These are phyloP conservation scores for Cataglyphis altisquamis DNA, from an alignment of 2,888 invertebrate species.

Conservation along the genomic window DNA sequence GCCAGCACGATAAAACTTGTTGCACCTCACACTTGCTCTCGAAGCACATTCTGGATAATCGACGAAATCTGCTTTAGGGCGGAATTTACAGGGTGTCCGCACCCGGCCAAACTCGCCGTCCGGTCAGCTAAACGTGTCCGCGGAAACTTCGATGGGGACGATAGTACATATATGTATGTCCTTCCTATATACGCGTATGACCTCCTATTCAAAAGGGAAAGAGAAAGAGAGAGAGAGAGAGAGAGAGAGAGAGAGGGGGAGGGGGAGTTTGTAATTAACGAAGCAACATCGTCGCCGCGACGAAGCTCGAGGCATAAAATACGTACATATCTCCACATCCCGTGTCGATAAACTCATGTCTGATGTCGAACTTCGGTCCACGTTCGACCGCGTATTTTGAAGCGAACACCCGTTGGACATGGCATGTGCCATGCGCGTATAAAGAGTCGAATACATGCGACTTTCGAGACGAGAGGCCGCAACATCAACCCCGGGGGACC, in stretches of 20 bases:
- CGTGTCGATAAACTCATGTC: conserved; percentile 32
- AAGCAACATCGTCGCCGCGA: conserved; percentile 35
- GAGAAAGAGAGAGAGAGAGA: background rate
- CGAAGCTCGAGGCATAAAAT: conserved; percentile 41
- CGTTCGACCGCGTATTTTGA: conserved; percentile 42
- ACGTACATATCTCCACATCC: background rate
- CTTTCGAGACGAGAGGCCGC: conserved; percentile 39
- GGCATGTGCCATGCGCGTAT: conserved; percentile 24
- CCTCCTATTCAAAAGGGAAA: conserved; percentile 22
- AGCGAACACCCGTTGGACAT: conserved; percentile 27
- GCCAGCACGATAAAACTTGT: conserved; percentile 47
- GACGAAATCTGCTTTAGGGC: conserved; percentile 52
- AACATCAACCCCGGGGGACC: conserved; percentile 52
- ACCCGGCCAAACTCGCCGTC: conserved; percentile 24
- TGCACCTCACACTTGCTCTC: conserved; percentile 44
- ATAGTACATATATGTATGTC: conserved; percentile 29
- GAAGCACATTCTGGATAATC: conserved; percentile 46
- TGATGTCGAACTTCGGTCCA: conserved; percentile 39
- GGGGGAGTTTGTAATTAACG: conserved; percentile 49
- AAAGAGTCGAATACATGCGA: conserved; percentile 37
- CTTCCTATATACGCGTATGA: conserved; percentile 35
- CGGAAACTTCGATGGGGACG: conserved; percentile 32
- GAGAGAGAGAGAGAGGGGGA: background rate
- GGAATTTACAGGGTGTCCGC: conserved; percentile 45
- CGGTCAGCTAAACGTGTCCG: conserved; percentile 15